Percentiles rank a stretch among this genome's conserved stretches.
Conservation (phyloP, 64 coral and sea anemone genomes). For the Stylophora pistillata region DNA sequence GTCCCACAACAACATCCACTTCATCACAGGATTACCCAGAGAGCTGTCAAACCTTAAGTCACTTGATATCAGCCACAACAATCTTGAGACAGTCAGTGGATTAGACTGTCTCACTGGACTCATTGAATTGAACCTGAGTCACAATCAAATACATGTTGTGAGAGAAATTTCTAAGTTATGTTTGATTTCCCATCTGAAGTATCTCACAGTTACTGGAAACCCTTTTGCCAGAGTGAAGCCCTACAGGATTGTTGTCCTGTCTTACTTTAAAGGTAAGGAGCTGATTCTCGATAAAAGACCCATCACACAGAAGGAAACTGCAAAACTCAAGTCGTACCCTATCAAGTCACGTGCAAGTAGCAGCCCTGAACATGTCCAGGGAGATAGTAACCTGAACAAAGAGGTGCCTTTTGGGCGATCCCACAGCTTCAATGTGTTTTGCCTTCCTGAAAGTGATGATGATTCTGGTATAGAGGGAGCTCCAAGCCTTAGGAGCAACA, state of each 20-base stretch:
- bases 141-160: slow-evolving; percentile 49
- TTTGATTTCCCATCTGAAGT: slow-evolving; percentile 78
- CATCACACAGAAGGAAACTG: slow-evolving; percentile 54
- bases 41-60: slow-evolving; percentile 80
- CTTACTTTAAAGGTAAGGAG: slow-evolving; percentile 76
- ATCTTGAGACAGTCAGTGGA: slow-evolving; percentile 71
- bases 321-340: slow-evolving; percentile 36
- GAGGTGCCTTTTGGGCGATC: neutral
- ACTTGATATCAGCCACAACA: slow-evolving; percentile 73
- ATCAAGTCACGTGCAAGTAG: slow-evolving; percentile 49
- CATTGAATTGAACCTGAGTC: slow-evolving; percentile 74
- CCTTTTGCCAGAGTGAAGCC: slow-evolving; percentile 66
- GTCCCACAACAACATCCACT: slow-evolving; percentile 86
- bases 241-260: slow-evolving; percentile 53
- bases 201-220: slow-evolving; percentile 60
- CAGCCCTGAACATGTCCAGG: slow-evolving; percentile 33
- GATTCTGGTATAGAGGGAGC: slow-evolving; percentile 65
- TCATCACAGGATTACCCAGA: slow-evolving; percentile 73
- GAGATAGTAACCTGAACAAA: neutral
- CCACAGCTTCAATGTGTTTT: slow-evolving; percentile 38
- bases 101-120: slow-evolving; percentile 79
- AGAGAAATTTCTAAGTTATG: slow-evolving; percentile 64
- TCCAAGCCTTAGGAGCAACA: slow-evolving; percentile 19
- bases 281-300: slow-evolving; percentile 79
- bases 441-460: slow-evolving; percentile 41